phyloP scores from a whole-genome alignment of 2,797 vertebrate species.

The Scarus forsteni region DNA sequence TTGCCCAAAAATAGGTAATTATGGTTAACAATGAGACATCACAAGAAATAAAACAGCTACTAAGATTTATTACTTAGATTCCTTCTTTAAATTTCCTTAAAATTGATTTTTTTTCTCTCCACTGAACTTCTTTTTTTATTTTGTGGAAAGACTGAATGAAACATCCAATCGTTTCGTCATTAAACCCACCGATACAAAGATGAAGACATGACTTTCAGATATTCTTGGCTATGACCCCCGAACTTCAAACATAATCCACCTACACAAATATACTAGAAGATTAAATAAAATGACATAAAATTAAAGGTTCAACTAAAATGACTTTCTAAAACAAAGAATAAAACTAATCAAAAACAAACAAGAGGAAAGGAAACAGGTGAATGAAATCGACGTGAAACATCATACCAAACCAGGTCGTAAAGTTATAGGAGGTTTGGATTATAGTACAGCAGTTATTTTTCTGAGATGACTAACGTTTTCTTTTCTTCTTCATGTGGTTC shows the following conservation, averaged over 20 bases:
- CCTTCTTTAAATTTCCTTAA: conserved; percentile 80
- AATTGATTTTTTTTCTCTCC: conserved; percentile 66
- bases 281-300: conserved; percentile 68
- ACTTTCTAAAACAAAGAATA: conserved; percentile 37
- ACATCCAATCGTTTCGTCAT: conserved; percentile 69
- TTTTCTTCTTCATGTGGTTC: conserved; percentile 88
- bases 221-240: conserved; percentile 84
- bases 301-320: conserved; percentile 58
- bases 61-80: conserved; percentile 89
- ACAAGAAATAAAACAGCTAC: conserved; percentile 92
- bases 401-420: conserved; percentile 87
- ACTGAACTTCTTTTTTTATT: conserved; percentile 72
- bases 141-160: conserved; percentile 81
- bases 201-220: conserved; percentile 88
- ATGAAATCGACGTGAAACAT: conserved; percentile 81
- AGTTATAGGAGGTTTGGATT: conserved; percentile 90
- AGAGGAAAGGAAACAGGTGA: conserved; percentile 80
- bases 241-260: conserved; percentile 64
- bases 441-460: conserved; percentile 95
- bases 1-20: conserved; percentile 99
- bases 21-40: conserved; percentile 95
- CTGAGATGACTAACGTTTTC: conserved; percentile 93
- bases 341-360: conserved; percentile 79
- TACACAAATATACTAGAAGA: conserved; percentile 68
- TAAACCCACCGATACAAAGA: conserved; percentile 80